Base-by-base conservation (phyloP, 2,888 invertebrate genomes). In the Aspidiotus rigidus region DNA sequence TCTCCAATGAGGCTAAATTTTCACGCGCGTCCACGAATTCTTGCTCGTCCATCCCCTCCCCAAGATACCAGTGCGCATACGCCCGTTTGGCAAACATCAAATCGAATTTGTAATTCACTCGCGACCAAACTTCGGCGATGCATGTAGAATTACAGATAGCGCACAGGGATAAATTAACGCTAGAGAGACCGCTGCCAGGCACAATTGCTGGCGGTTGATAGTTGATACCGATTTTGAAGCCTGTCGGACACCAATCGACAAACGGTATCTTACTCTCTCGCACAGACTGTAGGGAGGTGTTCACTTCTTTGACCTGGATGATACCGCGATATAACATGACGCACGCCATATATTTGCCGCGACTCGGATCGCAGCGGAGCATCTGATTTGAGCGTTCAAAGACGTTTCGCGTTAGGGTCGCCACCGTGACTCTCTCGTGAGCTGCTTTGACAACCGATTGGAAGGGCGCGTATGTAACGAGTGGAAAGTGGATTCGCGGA, bases 201-300 rank as follows among this genome's bases (percentile, higher is more conserved):
- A 64, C 54, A 5, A 16, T 16, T 39, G 53, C 54, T 7, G 64
- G 56, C 9, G 57, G 56, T 11, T 64, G 64, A 15, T 17, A 57
- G 42, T 64, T 64, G 9, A 64, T n/a, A 11, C 64, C 64, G 15
- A 64, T 28, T 64, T 57, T 64, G 28, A 64, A 64, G 13, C 64
- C 64, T 15, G 64, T 64, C 7, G 64, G 64, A 39, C 64, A 64
- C 64, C 64, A 64, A 16, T 64, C 54, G 41, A 64, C 64, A 55
- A 64, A 64, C 42, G 9, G 10, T 1, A 64, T 16, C 41, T 64
- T 64, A 13, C 57, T 57, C 10, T 41, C 15, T 17, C 40, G 42
- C 6, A 56, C 57, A 10, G 13, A 15, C 11, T 41, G 56, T 10
- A 56, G 10, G 7, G 57, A 17, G 15, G 15, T 40, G 6, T 39